Evolutionary conservation across 2,113 vertebrate species (phyloP).

Genomic region (Scomber japonicus): DNA sequence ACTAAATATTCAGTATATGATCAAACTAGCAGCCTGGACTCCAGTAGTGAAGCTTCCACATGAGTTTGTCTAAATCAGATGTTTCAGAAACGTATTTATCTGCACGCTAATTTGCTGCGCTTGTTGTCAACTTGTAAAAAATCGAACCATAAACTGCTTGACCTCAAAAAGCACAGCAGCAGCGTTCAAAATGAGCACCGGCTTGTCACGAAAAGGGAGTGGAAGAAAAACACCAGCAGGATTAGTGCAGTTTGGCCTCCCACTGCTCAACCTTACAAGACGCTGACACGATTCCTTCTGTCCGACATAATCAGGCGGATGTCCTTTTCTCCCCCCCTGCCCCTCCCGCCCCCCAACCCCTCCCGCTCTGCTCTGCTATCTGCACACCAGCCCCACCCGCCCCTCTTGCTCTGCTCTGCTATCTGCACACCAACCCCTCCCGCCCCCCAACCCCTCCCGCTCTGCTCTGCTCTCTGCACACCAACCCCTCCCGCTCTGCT

Average conservation of each 20-base stretch:
- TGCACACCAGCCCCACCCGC: neutral
- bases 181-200: slow-evolving; percentile 84
- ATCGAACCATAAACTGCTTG: slow-evolving; percentile 44
- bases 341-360: neutral
- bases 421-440: too few relatives aligned
- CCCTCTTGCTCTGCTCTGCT: neutral
- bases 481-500: neutral
- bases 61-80: neutral
- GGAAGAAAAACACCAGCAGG: slow-evolving; percentile 63
- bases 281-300: slow-evolving; percentile 72
- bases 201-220: slow-evolving; percentile 59
- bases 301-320: slow-evolving; percentile 74
- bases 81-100: neutral
- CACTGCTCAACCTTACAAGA: slow-evolving; percentile 62
- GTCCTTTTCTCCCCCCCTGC: slow-evolving; percentile 63
- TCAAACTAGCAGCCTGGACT: neutral
- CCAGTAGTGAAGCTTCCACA: neutral
- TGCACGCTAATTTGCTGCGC: neutral
- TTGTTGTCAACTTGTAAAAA: slow-evolving; percentile 25
- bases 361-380: neutral
- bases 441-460: neutral
- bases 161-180: slow-evolving; percentile 84
- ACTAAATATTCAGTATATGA: too few relatives aligned
- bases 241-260: slow-evolving; percentile 79
- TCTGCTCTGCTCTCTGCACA: too few relatives aligned